phyloP scores from a whole-genome alignment of 2,888 invertebrate genomes.

The Lymantria monacha region DNA sequence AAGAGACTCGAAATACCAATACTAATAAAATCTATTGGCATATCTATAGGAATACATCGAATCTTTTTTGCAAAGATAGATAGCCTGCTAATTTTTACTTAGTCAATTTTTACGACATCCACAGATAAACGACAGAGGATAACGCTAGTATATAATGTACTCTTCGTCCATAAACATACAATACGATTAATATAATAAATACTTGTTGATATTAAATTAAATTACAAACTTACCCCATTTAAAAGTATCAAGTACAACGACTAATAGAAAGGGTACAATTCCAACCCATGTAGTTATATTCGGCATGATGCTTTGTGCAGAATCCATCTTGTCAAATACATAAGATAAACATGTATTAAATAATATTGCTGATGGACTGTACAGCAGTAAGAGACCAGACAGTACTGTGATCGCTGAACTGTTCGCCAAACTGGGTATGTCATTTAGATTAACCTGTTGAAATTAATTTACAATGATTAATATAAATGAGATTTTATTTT shows the following conservation, averaged over 20 bases:
- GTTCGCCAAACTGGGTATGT: conserved; percentile 86
- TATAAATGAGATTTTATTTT: not conserved
- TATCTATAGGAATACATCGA: too few species aligned
- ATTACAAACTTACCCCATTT: conserved; percentile 84
- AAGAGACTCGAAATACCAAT: too few species aligned
- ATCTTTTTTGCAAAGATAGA: too few species aligned
- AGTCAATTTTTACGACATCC: too few species aligned
- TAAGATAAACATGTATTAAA: conserved; percentile 90
- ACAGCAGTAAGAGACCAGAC: conserved; percentile 85
- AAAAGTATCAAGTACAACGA: conserved; percentile 87
- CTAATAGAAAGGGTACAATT: conserved; percentile 88
- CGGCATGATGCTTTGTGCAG: conserved; percentile 90
- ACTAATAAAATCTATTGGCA: too few species aligned
- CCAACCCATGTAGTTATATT: conserved; percentile 89
- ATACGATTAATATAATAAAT: too few species aligned
- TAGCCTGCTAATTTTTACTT: too few species aligned
- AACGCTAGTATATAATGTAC: too few species aligned
- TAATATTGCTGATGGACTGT: conserved; percentile 88
- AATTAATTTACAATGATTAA: not conserved
- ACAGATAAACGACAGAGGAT: too few species aligned
- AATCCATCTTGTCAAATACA: conserved; percentile 91
- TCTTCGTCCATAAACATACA: too few species aligned
- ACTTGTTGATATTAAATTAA: too few species aligned
- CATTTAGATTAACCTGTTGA: conserved; percentile 84
- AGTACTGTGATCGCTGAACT: conserved; percentile 86